A percentile compares a stretch with the other conserved stretches of the same genome.
phyloP scores from a whole-genome alignment of 23 tunicate genomes.

The Corella eumyota region DNA sequence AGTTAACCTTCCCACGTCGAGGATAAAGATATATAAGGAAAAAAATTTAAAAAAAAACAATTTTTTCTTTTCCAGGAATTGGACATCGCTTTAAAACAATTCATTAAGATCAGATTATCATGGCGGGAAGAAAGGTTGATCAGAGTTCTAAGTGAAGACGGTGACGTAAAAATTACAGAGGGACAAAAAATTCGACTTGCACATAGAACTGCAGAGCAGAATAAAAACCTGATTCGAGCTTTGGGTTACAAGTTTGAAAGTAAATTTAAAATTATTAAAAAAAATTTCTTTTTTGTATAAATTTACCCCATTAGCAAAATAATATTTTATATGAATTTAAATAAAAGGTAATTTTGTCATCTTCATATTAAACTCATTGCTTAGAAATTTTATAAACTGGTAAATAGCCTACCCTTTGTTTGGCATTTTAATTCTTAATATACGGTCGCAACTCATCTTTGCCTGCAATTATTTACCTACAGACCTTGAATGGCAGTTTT shows the following conservation, averaged over 20 bases:
- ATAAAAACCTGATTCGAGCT: conserved; percentile 31
- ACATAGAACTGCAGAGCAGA: conserved; percentile 27
- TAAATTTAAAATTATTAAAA: conserved; percentile 1
- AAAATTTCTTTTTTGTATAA: background rate
- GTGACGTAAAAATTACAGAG: conserved; percentile 21
- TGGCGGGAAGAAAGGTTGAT: conserved; percentile 85
- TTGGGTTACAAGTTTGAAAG: conserved; percentile 48
- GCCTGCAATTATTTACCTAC: too few relatives aligned
- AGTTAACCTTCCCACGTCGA: too few relatives aligned
- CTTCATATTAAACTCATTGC: too few relatives aligned
- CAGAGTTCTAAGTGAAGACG: conserved; percentile 34
- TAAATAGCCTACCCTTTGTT: too few relatives aligned
- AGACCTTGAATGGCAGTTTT: too few relatives aligned
- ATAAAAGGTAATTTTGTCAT: too few relatives aligned
- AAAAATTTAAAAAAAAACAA: too few relatives aligned
- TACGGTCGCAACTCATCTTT: too few relatives aligned
- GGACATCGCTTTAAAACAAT: conserved; percentile 22
- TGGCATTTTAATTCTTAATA: too few relatives aligned
- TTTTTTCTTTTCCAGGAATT: too few relatives aligned
- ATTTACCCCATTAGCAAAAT: background rate
- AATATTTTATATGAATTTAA: background rate
- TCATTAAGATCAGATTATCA: conserved; percentile 12
- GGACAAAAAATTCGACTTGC: conserved; percentile 26
- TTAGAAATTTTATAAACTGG: too few relatives aligned
- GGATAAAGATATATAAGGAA: too few relatives aligned